Evolutionary conservation across 2,797 vertebrate species (phyloP).

Genomic region (Enteromius trimaculatus): DNA sequence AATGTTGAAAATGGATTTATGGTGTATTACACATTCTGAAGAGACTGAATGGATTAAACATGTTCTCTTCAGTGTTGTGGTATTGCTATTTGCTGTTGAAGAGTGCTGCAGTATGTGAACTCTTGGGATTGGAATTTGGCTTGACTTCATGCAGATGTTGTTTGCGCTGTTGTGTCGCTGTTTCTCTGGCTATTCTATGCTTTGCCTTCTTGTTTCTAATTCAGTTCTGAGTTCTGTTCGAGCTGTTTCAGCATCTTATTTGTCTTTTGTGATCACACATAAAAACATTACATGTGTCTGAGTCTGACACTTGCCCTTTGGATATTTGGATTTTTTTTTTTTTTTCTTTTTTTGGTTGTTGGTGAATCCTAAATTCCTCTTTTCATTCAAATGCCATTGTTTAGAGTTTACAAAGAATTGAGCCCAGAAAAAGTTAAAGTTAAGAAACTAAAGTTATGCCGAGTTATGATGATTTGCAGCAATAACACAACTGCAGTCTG

Average conservation of each 20-base stretch:
- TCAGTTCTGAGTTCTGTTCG: slow-evolving; percentile 17
- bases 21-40: neutral
- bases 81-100: slow-evolving; percentile 45
- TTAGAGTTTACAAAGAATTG: neutral
- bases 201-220: slow-evolving; percentile 25
- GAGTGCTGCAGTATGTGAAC: slow-evolving; percentile 30
- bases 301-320: slow-evolving; percentile 28
- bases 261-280: neutral
- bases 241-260: slow-evolving; percentile 17
- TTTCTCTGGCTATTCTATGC: slow-evolving; percentile 58
- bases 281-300: neutral
- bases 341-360: no score
- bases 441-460: no score
- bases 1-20: slow-evolving; percentile 4
- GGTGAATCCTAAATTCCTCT: neutral
- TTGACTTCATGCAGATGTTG: slow-evolving; percentile 60
- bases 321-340: no score
- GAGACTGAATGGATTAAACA: slow-evolving; percentile 34
- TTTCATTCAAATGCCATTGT: neutral
- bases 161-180: slow-evolving; percentile 55
- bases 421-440: neutral
- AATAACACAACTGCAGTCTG: slow-evolving; percentile 58
- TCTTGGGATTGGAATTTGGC: slow-evolving; percentile 54
- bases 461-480: no score
- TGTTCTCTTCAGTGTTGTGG: slow-evolving; percentile 30